Conservation (phyloP, 2,113 vertebrate species). For the Sporophila hypoxantha region DNA sequence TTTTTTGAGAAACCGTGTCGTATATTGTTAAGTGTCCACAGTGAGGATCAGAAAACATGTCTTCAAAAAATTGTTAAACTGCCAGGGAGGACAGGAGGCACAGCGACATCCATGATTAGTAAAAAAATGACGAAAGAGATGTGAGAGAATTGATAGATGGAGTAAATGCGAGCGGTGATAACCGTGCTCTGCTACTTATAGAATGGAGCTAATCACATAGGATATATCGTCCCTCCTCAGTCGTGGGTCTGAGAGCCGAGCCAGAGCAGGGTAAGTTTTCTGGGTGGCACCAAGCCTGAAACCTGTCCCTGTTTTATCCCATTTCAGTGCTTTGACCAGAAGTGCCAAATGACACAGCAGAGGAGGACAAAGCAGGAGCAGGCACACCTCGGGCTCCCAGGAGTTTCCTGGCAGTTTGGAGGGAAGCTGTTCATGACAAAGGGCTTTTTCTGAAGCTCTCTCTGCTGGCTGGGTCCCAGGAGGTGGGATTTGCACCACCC, state of each 20-base stretch:
- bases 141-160: too few relatives aligned
- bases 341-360: background rate
- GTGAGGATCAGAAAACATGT: too few relatives aligned
- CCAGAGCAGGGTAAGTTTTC: background rate
- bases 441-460: background rate
- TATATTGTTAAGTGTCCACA: too few relatives aligned
- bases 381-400: background rate
- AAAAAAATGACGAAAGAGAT: too few relatives aligned
- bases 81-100: too few relatives aligned
- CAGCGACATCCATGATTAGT: too few relatives aligned
- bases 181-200: too few relatives aligned
- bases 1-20: too few relatives aligned
- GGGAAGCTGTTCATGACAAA: background rate
- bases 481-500: background rate
- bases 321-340: background rate
- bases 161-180: too few relatives aligned
- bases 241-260: constrained; percentile 37
- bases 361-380: background rate
- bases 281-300: background rate
- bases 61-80: too few relatives aligned
- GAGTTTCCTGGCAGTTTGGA: background rate
- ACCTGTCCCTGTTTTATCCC: background rate
- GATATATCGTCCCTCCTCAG: too few relatives aligned
- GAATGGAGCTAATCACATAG: too few relatives aligned
- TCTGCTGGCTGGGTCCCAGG: background rate